Evolutionary conservation across 2,113 vertebrate genomes (phyloP), one percentile per base, ranked within the genome.

Genomic region (Leptocoma aspasia): DNA sequence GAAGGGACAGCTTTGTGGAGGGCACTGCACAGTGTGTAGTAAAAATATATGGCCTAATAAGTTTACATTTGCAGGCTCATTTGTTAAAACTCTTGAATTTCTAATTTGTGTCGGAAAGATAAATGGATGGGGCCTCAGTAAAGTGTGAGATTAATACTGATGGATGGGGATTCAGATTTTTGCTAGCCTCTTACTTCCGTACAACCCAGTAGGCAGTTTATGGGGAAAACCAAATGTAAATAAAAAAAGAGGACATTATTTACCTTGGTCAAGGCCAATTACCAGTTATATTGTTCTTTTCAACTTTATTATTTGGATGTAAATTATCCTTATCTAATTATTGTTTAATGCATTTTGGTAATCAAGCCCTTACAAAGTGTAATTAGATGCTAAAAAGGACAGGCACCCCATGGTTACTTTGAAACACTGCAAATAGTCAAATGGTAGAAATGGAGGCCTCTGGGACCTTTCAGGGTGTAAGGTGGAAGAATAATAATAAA

Each of bases 51-150:
- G 96, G 97, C 98, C 98, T 99, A 99, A 99, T 99, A 98, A 98
- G 98, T 99, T 99, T 99, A 99, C 97, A 98, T 98, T 98, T 98
- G 96, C 98, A 93, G 96, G 98, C 98, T 99, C 99, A 98, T 99
- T 99, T 98, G 98, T 99, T 99, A 99, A 98, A 98, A 98, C 98
- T 98, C 98, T 98, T 98, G 98, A 98, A 98, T 98, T 99, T 99
- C 98, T 99, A 99, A 99, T 99, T 99, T 99, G 98, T 99, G 99
- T 99, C 99, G 97, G 98, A 97, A 99, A 99, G 99, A 99, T 98
- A 98, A 99, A 99, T 99, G 98, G 97, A 98, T 94, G 96, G 90
- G 96, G 97, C 97, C 97, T 96, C 86, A 96, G 97, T 97, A 98
- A 97, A 98, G 98, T 97, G 98, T 97, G 98, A 98, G 97, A 97